phyloP scores from a whole-genome alignment of 2,888 invertebrate species.

The Xylocampa areola region DNA sequence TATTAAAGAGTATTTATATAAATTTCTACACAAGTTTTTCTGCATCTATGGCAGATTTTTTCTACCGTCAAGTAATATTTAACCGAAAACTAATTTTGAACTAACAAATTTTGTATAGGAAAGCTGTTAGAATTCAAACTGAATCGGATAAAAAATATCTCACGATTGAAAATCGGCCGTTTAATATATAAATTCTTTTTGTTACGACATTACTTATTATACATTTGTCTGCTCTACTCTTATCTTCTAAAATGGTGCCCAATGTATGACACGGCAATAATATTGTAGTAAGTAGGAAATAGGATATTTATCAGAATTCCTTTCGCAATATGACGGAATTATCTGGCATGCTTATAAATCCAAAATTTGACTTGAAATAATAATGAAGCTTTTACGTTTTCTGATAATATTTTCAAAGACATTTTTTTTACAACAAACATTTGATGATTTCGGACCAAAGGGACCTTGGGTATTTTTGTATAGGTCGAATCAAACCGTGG shows the following conservation, averaged over 20 bases:
- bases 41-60: too few relatives aligned
- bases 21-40: slow-evolving; percentile 36
- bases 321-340: slow-evolving; percentile 49
- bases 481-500: too few relatives aligned
- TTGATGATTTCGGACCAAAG: slow-evolving; percentile 23
- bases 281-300: slow-evolving; percentile 69
- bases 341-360: slow-evolving; percentile 46
- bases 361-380: slow-evolving; percentile 41
- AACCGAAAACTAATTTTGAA: too few relatives aligned
- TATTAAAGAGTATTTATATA: slow-evolving; percentile 40
- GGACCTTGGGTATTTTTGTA: too few relatives aligned
- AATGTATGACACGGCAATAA: slow-evolving; percentile 76
- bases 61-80: too few relatives aligned
- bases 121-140: too few relatives aligned
- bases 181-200: slow-evolving; percentile 22
- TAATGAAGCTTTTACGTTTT: slow-evolving; percentile 37
- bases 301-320: slow-evolving; percentile 52
- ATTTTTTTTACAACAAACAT: slow-evolving; percentile 23
- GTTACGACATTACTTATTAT: too few relatives aligned
- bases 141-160: too few relatives aligned
- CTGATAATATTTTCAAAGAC: slow-evolving; percentile 7
- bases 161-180: too few relatives aligned
- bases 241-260: slow-evolving; percentile 70
- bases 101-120: too few relatives aligned
- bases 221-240: slow-evolving; percentile 44